Evolutionary conservation across 2,113 vertebrate species (phyloP), one percentile per base, ranked within the genome.

Genomic region (Bettongia penicillata): DNA sequence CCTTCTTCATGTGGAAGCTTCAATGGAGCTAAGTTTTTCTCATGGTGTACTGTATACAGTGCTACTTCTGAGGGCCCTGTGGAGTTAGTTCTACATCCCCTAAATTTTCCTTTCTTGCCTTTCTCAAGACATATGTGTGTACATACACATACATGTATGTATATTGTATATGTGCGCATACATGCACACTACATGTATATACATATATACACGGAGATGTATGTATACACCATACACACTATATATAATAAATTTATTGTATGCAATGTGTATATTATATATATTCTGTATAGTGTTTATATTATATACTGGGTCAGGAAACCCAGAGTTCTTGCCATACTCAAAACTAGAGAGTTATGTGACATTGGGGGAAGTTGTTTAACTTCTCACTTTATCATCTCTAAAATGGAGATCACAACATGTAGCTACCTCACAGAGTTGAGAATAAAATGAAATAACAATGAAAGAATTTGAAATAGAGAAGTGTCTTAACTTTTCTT

Each of bases 51-150:
- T 90, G 28, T 22, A 3, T 43, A 51, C 50, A 89, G 2, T 90
- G 12, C 53, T 57, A 19, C 31, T 89, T 91, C 68, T 89, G 52
- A 3, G 11, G 11, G 25, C 93, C 50, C 91, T 91, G 28, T 89
- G 43, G 48, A 95, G 61, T 23, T 90, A 22, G 4, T 16, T 37
- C 31, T n/a, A 4, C 7, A 47, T n/a, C 26, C n/a, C 23, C 57
- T 51, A 31, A 43, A 43, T 93, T 96, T 90, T 24, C 7, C 11
- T 53, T 52, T 52, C 51, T 91, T n/a, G 31, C 93, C 57, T 92
- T 96, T 89, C 93, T 94, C 90, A 91, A 94, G 92, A 53, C 90
- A 49, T 53, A 89, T n/a, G n/a, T 37, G 91, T 94, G 48, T 68
- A 61, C 8, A 55, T 0, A 1, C 1, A 55, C 4, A 25, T 55